Percentiles rank a stretch among this genome's conserved stretches.
Evolutionary conservation across 2,888 invertebrate species (phyloP).

Genomic region (Gymnosoma rotundatum): DNA sequence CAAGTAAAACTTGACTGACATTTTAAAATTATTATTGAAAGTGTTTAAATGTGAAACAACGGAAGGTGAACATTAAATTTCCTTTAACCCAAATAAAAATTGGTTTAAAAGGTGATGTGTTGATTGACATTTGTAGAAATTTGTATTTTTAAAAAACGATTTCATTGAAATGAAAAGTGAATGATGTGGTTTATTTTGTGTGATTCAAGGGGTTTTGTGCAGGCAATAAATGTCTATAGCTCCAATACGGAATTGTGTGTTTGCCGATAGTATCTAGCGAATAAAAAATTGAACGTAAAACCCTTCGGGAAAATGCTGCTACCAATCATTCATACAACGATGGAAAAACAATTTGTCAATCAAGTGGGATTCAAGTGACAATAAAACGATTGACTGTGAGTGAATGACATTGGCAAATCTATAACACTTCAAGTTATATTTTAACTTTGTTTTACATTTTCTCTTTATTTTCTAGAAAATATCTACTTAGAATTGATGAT

Average conservation of each 20-base stretch:
- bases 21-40: constrained; percentile 36
- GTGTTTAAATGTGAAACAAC: background rate
- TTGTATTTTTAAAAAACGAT: constrained; percentile 30
- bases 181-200: constrained; percentile 31
- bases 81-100: constrained; percentile 29
- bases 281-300: constrained; percentile 16
- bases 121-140: constrained; percentile 26
- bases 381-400: constrained; percentile 56
- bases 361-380: constrained; percentile 64
- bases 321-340: constrained; percentile 38
- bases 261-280: constrained; percentile 21
- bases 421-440: constrained; percentile 44
- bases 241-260: constrained; percentile 25
- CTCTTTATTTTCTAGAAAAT: constrained; percentile 16
- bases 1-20: constrained; percentile 17
- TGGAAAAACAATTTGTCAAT: constrained; percentile 69
- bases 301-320: constrained; percentile 41
- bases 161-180: constrained; percentile 45
- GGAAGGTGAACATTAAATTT: constrained; percentile 19
- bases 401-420: constrained; percentile 46
- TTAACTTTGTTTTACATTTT: constrained; percentile 34
- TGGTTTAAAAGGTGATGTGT: constrained; percentile 17
- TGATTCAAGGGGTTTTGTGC: constrained; percentile 16
- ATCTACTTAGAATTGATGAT: background rate
- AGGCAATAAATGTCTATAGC: constrained; percentile 14